These are phyloP conservation scores for Datnioides undecimradiatus DNA, from an alignment of 2,113 vertebrate species.

Conservation along the genomic window DNA sequence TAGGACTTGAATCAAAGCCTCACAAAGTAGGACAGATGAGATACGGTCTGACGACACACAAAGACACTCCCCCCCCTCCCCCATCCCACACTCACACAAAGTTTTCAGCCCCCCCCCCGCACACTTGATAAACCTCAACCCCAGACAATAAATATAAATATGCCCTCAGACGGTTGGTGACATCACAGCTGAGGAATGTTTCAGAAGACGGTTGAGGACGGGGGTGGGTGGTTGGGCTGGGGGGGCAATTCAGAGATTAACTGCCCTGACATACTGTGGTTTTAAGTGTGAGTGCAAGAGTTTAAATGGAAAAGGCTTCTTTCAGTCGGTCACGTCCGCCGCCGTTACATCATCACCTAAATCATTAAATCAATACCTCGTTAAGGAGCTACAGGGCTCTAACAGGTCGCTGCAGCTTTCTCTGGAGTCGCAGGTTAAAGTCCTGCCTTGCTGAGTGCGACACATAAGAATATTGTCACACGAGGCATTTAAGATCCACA, in stretches of 20 bases:
- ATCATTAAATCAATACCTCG: conserved; percentile 24
- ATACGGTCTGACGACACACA: conserved; percentile 60
- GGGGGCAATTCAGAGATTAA: background rate
- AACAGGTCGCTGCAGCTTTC: background rate
- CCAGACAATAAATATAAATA: conserved; percentile 76
- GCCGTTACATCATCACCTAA: background rate
- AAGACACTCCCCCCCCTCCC: conserved; percentile 17
- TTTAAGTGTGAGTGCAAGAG: background rate
- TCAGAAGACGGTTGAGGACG: conserved; percentile 26
- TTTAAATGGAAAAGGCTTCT: too few relatives aligned
- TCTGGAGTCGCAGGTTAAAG: background rate
- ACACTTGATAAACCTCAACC: conserved; percentile 69
- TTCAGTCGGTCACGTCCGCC: background rate
- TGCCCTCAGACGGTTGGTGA: conserved; percentile 65
- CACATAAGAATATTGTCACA: too few relatives aligned
- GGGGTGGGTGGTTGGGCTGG: too few relatives aligned
- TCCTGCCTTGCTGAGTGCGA: too few relatives aligned
- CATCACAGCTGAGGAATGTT: conserved; percentile 75
- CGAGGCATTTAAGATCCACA: background rate
- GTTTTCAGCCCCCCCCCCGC: conserved; percentile 36
- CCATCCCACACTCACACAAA: conserved; percentile 21
- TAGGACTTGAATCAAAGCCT: conserved; percentile 67
- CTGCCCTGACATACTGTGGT: background rate
- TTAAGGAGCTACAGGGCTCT: background rate
- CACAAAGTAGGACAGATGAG: conserved; percentile 59